These are phyloP conservation scores for Cranoglanis bouderius DNA, from an alignment of 2,113 vertebrate genomes.

Conservation along the genomic window DNA sequence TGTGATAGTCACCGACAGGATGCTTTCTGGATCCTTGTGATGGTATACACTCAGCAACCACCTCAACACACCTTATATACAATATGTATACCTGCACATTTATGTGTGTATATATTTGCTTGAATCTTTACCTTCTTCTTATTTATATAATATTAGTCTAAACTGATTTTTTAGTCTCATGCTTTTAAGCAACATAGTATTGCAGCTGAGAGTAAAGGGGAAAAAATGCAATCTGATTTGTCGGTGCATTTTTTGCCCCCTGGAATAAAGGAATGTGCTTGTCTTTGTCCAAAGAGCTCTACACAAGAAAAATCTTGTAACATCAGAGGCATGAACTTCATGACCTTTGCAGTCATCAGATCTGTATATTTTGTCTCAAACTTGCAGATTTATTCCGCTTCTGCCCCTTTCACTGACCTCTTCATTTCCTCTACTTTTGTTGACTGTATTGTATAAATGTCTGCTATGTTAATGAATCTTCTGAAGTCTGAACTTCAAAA, in stretches of 20 bases:
- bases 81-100: too few species aligned
- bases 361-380: neutral
- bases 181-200: neutral
- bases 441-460: neutral
- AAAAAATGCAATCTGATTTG: neutral
- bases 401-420: neutral
- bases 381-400: neutral
- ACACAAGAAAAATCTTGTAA: neutral
- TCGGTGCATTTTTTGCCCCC: neutral
- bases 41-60: too few species aligned
- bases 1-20: too few species aligned
- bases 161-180: neutral
- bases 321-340: neutral
- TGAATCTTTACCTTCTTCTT: too few species aligned
- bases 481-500: neutral
- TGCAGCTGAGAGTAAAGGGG: neutral
- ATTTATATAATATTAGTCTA: neutral
- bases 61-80: too few species aligned
- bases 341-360: neutral
- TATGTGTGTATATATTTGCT: too few species aligned
- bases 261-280: neutral
- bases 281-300: neutral
- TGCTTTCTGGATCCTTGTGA: too few species aligned
- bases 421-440: neutral
- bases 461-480: neutral